A percentile compares a stretch with the other conserved stretches of the same genome.
phyloP scores from a whole-genome alignment of 2,113 vertebrate genomes.

The Gymnorhina tibicen region DNA sequence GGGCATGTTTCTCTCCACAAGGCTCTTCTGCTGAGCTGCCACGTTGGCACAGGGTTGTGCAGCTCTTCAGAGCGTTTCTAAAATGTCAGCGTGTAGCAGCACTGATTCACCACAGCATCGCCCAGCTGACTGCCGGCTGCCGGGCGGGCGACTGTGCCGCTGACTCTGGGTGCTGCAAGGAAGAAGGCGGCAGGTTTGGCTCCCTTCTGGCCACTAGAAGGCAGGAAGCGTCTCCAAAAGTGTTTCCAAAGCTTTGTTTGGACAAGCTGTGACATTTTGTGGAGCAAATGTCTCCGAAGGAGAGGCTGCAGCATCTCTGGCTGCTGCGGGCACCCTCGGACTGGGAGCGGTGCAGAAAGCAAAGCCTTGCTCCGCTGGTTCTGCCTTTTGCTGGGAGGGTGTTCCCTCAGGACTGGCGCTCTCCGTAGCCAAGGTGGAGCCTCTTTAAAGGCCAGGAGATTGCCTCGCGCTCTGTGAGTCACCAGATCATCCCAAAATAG shows the following conservation, averaged over 20 bases:
- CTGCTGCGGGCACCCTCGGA: not conserved
- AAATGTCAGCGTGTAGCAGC: not conserved
- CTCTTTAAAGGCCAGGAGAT: not conserved
- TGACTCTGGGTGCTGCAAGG: not conserved
- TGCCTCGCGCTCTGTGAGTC: slow-evolving; percentile 32
- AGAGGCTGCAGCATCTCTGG: not conserved
- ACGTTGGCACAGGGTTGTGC: not conserved
- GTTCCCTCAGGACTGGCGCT: not conserved
- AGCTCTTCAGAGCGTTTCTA: not conserved
- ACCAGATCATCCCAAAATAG: slow-evolving; percentile 26
- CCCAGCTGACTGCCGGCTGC: not conserved
- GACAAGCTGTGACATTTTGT: not conserved
- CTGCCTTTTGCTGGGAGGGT: not conserved
- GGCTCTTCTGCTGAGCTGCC: not conserved
- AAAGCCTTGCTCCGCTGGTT: not conserved
- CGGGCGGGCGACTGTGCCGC: not conserved
- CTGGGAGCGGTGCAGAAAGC: not conserved
- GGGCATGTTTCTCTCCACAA: not conserved
- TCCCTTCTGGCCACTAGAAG: not conserved
- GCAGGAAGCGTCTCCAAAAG: not conserved
- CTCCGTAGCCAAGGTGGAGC: not conserved
- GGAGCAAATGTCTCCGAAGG: not conserved
- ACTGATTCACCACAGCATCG: not conserved
- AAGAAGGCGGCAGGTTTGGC: not conserved
- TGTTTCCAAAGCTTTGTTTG: not conserved